Conservation (phyloP, 2,797 vertebrate genomes). For the Furcifer pardalis region DNA sequence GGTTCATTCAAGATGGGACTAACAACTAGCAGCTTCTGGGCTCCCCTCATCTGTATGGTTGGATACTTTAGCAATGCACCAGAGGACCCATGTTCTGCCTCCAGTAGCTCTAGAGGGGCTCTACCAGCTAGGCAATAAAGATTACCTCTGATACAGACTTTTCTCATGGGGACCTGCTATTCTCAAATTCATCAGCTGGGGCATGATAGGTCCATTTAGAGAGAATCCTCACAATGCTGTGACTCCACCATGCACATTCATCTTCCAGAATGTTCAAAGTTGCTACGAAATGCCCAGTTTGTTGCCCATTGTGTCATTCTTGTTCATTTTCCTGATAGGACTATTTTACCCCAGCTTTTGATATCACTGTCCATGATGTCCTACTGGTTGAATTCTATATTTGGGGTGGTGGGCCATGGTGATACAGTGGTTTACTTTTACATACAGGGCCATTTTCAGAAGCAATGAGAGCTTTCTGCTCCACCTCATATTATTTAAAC, state of each 20-base stretch:
- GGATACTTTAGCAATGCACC: too few relatives aligned
- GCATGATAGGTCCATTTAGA: background rate
- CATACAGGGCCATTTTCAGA: background rate
- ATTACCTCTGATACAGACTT: too few relatives aligned
- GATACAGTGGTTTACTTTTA: background rate
- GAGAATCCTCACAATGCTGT: accelerated
- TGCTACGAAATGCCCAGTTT: conserved; percentile 15
- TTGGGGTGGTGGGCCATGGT: background rate
- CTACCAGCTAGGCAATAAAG: too few relatives aligned
- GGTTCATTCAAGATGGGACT: too few relatives aligned
- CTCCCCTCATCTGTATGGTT: too few relatives aligned
- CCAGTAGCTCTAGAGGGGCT: too few relatives aligned
- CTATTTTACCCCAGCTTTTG: background rate
- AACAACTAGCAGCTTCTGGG: too few relatives aligned
- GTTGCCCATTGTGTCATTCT: background rate
- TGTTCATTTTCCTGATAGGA: background rate
- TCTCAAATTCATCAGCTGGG: too few relatives aligned
- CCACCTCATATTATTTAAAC: background rate
- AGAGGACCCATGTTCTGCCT: too few relatives aligned
- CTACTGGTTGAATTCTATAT: too few relatives aligned
- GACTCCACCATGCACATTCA: background rate
- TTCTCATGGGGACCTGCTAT: too few relatives aligned
- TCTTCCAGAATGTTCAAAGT: background rate
- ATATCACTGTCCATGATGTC: too few relatives aligned
- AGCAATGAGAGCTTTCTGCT: background rate